phyloP scores from a whole-genome alignment of 1,140 invertebrate species.

The Coboldia fuscipes region DNA sequence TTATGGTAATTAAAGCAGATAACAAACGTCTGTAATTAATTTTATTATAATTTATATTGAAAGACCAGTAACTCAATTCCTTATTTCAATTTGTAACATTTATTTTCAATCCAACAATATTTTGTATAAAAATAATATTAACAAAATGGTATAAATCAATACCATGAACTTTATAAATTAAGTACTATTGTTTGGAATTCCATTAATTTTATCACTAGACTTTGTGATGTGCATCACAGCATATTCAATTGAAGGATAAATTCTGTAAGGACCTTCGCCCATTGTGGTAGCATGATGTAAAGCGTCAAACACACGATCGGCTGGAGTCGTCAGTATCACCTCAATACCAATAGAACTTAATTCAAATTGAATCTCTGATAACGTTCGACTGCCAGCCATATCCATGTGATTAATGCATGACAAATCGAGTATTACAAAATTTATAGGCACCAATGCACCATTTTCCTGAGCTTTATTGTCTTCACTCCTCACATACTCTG shows the following conservation, averaged over 20 bases:
- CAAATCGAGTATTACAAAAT: constrained; percentile 14
- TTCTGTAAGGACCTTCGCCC: constrained; percentile 17
- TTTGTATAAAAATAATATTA: no score
- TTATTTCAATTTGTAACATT: no score
- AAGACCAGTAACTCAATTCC: no score
- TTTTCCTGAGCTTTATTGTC: constrained; percentile 1
- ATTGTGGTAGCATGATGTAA: constrained; percentile 17
- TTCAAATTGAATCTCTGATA: constrained; percentile 16
- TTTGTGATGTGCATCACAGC: no score
- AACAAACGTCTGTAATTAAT: no score
- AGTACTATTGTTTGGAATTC: no score
- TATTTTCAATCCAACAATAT: no score
- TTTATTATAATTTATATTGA: no score
- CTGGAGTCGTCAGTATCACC: constrained; percentile 12
- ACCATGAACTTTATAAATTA: no score
- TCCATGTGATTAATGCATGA: constrained; percentile 16
- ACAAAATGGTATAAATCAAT: no score
- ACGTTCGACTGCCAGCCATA: constrained; percentile 13
- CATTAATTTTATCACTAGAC: no score
- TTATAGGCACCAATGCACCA: constrained; percentile 5
- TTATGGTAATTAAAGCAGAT: no score
- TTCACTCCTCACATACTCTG: constrained; percentile 4
- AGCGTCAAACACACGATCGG: constrained; percentile 18
- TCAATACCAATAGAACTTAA: constrained; percentile 10
- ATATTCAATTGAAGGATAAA: constrained; percentile 18